A percentile compares a stretch with the other conserved stretches of the same genome.
Evolutionary conservation across 2,888 invertebrate genomes (phyloP).

Genomic region (Pristionchus mayeri): DNA sequence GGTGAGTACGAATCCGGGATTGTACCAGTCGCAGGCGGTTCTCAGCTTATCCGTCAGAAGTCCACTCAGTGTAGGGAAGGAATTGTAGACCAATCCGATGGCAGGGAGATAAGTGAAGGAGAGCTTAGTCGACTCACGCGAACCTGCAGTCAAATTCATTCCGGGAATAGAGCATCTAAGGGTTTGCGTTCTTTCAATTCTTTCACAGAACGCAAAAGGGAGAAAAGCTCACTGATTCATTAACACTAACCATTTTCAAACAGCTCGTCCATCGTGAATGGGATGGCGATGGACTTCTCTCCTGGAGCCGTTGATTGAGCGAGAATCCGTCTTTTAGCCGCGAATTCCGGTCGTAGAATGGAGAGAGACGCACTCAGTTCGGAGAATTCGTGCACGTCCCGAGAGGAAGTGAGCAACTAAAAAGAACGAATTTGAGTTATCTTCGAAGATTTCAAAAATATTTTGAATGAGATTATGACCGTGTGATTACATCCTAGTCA

Average conservation of each 20-base stretch:
- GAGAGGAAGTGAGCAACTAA: no score
- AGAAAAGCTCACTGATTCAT: no score
- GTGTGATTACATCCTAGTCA: no score
- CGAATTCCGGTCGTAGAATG: conserved; percentile 8
- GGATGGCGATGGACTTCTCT: conserved; percentile 11
- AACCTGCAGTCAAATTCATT: neutral
- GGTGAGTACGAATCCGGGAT: conserved; percentile 33
- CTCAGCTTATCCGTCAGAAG: conserved; percentile 28
- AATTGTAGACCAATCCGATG: conserved; percentile 32
- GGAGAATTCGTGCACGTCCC: conserved; percentile 1
- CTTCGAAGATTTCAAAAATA: no score
- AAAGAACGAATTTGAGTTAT: no score
- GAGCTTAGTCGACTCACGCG: neutral
- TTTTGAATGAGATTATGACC: no score
- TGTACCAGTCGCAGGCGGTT: conserved; percentile 45
- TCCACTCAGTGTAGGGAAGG: conserved; percentile 12
- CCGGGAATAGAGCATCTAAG: no score
- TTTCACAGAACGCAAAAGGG: neutral
- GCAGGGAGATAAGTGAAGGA: conserved; percentile 41
- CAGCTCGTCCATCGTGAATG: conserved; percentile 42
- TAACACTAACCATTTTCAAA: conserved; percentile 12
- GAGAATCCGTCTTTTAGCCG: neutral
- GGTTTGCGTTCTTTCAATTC: neutral
- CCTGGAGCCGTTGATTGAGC: neutral
- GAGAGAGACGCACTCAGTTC: neutral